phyloP scores from a whole-genome alignment of 92 coral and sea anemone genomes.

The Pocillopora grandis region DNA sequence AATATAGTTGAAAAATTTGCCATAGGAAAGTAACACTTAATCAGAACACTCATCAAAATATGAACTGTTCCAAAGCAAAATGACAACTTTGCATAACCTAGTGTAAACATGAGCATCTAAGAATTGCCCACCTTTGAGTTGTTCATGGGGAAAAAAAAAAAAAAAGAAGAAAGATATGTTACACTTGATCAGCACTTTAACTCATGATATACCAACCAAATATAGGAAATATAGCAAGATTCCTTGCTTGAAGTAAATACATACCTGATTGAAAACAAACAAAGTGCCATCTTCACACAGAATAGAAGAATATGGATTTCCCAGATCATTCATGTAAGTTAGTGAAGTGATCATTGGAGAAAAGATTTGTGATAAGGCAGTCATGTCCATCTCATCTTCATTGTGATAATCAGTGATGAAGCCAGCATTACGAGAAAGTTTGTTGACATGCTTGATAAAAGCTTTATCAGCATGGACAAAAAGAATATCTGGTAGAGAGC shows the following conservation, averaged over 20 bases:
- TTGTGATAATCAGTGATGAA: slow-evolving; percentile 50
- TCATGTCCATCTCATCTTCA: slow-evolving; percentile 69
- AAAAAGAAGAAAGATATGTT: too few relatives aligned
- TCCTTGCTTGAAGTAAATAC: not conserved
- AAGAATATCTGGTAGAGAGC: slow-evolving; percentile 87
- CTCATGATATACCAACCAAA: not conserved
- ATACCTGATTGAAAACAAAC: slow-evolving; percentile 90
- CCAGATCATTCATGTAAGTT: slow-evolving; percentile 89
- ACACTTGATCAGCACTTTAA: too few relatives aligned
- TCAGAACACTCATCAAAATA: too few relatives aligned
- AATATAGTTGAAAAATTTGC: too few relatives aligned
- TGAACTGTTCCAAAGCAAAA: too few relatives aligned
- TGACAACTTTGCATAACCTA: too few relatives aligned
- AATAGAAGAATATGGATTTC: slow-evolving; percentile 86
- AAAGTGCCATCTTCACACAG: slow-evolving; percentile 88
- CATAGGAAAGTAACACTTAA: too few relatives aligned
- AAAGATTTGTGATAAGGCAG: slow-evolving; percentile 79
- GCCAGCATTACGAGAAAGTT: slow-evolving; percentile 61
- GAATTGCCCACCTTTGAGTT: too few relatives aligned
- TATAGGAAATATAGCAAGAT: too few relatives aligned
- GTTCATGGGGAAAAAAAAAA: too few relatives aligned
- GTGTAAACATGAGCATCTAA: too few relatives aligned
- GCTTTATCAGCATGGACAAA: slow-evolving; percentile 91
- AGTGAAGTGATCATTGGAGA: slow-evolving; percentile 93
- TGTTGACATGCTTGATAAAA: slow-evolving; percentile 78